Evolutionary conservation across 2,797 vertebrate genomes (phyloP).

Genomic region (Kryptopterus vitreolus): DNA sequence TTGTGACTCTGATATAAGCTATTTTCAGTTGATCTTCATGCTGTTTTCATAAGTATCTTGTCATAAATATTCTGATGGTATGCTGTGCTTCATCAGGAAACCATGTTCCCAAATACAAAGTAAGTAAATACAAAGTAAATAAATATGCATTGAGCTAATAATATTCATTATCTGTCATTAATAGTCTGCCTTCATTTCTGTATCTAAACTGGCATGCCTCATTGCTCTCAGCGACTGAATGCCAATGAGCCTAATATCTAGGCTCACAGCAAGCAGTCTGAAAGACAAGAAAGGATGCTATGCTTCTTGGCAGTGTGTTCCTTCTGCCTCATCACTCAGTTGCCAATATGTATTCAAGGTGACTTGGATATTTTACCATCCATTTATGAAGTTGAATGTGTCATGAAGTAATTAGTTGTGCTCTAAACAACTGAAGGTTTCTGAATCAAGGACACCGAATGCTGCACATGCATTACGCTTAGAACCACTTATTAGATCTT

Average conservation of each 20-base stretch:
- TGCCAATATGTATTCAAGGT: conserved; percentile 29
- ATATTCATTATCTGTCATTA: conserved; percentile 36
- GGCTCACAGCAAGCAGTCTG: conserved; percentile 18
- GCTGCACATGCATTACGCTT: conserved; percentile 18
- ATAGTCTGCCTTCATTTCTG: conserved; percentile 34
- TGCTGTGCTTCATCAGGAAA: conserved; percentile 1
- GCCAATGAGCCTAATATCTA: conserved; percentile 35
- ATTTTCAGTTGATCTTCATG: not conserved
- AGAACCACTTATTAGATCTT: not conserved
- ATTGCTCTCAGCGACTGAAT: conserved; percentile 35
- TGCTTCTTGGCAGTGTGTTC: conserved; percentile 24
- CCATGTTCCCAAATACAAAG: conserved; percentile 9
- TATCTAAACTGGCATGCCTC: conserved; percentile 29
- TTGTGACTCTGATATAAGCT: not conserved
- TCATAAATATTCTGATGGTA: conserved; percentile 11
- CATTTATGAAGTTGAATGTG: conserved; percentile 12
- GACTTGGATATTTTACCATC: conserved; percentile 35
- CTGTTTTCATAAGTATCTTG: not conserved
- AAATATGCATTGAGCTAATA: conserved; percentile 31
- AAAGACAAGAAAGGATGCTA: conserved; percentile 28
- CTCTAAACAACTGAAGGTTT: conserved; percentile 14
- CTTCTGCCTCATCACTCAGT: conserved; percentile 31
- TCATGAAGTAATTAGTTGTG: conserved; percentile 28
- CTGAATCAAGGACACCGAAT: conserved; percentile 36
- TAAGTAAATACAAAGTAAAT: conserved; percentile 33